These are phyloP conservation scores for Cosmorhoe ocellata DNA, from an alignment of 2,888 invertebrate species.

Conservation along the genomic window DNA sequence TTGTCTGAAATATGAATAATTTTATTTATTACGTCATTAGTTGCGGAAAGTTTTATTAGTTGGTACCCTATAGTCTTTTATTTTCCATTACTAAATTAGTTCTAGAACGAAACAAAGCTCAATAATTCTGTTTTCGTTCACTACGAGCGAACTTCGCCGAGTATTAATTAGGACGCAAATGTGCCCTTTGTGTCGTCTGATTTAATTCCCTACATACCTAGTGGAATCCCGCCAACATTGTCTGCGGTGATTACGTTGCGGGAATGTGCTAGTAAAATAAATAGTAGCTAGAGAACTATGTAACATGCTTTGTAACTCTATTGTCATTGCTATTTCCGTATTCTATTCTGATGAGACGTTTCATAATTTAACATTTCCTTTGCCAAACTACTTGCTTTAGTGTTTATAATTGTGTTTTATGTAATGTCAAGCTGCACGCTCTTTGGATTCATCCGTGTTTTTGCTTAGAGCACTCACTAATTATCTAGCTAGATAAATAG, in stretches of 20 bases:
- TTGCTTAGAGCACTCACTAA: no score
- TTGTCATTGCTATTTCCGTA: constrained; percentile 13
- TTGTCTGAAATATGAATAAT: no score
- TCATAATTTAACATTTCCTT: no score
- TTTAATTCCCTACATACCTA: constrained; percentile 17
- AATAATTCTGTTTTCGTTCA: not conserved
- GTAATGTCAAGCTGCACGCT: no score
- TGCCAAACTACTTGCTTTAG: no score
- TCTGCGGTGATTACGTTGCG: constrained; percentile 19
- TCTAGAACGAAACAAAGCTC: constrained; percentile 5
- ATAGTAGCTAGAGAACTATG: constrained; percentile 14
- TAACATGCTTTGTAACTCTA: constrained; percentile 21
- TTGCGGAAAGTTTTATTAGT: no score
- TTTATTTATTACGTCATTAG: no score
- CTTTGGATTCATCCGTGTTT: no score
- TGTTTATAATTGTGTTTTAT: no score
- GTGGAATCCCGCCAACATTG: constrained; percentile 17
- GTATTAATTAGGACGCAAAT: constrained; percentile 22
- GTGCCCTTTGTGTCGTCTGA: constrained; percentile 27
- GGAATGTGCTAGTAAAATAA: constrained; percentile 12
- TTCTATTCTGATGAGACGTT: not conserved
- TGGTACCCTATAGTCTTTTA: no score
- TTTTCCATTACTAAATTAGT: constrained; percentile 1
- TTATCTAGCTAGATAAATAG: no score
- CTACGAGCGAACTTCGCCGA: constrained; percentile 5